Conservation (phyloP, 2,113 vertebrate species). For the Dendropsophus ebraccatus region DNA sequence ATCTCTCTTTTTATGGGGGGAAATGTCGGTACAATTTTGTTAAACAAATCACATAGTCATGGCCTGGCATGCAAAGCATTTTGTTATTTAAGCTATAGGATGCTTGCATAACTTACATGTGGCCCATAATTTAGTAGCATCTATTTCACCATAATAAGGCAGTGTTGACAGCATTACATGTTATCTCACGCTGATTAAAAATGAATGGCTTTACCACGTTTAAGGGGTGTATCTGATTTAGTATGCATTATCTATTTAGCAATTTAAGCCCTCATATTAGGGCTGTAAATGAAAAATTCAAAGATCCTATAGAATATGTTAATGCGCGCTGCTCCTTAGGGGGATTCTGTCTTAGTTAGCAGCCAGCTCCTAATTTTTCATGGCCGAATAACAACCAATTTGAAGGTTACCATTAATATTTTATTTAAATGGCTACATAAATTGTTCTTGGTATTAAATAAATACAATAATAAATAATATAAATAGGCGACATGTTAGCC, state of each 20-base stretch:
- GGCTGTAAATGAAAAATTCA: conserved; percentile 46
- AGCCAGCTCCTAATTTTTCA: neutral
- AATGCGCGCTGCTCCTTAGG: conserved; percentile 21
- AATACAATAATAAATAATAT: neutral
- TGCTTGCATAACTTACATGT: neutral
- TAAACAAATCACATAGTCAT: conserved; percentile 7
- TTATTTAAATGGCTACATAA: conserved; percentile 5
- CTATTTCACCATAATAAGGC: conserved; percentile 18
- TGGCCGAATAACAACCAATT: conserved; percentile 6
- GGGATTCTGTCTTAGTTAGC: conserved; percentile 36
- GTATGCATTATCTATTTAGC: conserved; percentile 29
- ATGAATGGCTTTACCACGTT: conserved; percentile 7
- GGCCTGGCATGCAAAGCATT: neutral
- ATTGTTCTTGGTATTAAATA: too few species aligned
- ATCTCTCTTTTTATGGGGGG: conserved; percentile 65
- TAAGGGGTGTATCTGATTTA: conserved; percentile 40
- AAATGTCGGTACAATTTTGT: conserved; percentile 62
- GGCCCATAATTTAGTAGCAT: neutral
- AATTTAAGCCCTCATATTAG: conserved; percentile 25
- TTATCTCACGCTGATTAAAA: conserved; percentile 33
- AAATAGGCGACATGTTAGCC: neutral
- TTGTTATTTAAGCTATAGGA: conserved; percentile 30
- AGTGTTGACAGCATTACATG: conserved; percentile 24
- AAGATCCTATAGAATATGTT: conserved; percentile 43
- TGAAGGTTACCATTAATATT: conserved; percentile 10